Base-by-base conservation (phyloP, 1,140 invertebrate species). In the Hypothenemus hampei region DNA sequence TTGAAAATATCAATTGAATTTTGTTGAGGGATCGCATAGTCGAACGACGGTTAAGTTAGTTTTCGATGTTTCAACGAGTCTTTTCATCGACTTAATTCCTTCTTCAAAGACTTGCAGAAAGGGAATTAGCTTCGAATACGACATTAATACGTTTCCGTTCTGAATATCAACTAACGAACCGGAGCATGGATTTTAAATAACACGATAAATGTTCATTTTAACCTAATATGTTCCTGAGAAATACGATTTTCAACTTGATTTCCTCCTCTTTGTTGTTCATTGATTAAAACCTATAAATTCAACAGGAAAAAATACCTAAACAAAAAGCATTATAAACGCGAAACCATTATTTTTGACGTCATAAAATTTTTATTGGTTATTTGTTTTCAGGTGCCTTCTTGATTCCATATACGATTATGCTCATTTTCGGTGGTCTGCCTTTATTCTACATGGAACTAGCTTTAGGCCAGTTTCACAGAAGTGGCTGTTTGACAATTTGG, bases 381-480 rank as follows among this genome's bases (percentile, higher is more conserved):
- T n/a, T 24, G 3, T 51, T 70, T 66, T 3, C 73, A 92, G 92
- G 93, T 61, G 93, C 93, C 2, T 97, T 97, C 73, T 78, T 97
- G 33, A 89, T 97, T 26, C 93, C 93, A 0, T 97, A 96, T 73
- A 86, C 87, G 59, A 76, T 94, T 40, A 95, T 96, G 82, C 75
- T 96, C 65, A 75, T 94, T 35, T 87, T 96, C 62, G 91, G 91
- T 4, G 93, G 93, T 6, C 78, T 97, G 8, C 93, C 93, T 1
- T 77, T 97, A 16, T 97, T 96, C 73, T 95, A 93, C 72, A 88
- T 97, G 87, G 93, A 97, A 73, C 69, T 96, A 59, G 90, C 93
- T 1, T 73, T 97, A 45, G 93, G 93, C 11, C 93, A 94, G 69
- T 93, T 91, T 75, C 90, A 94, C 73, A 81, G 89, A 13, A 90